phyloP scores from a whole-genome alignment of 64 coral and sea anemone genomes.

The Pocillopora verrucosa region DNA sequence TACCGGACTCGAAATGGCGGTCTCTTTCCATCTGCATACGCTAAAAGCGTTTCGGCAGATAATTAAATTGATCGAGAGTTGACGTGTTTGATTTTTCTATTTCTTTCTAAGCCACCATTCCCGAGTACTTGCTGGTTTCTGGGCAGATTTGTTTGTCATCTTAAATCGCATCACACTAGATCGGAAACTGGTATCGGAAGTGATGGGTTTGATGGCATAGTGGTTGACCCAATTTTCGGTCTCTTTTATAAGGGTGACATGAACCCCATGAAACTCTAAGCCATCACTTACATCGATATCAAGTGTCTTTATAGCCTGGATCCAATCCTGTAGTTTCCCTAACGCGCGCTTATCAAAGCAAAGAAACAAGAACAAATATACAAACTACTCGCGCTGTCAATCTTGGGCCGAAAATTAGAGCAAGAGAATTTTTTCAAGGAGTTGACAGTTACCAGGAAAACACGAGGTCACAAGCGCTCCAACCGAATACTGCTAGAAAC shows the following conservation, averaged over 20 bases:
- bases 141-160: background rate
- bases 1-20: background rate
- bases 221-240: slow-evolving; percentile 12
- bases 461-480: background rate
- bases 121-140: background rate
- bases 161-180: slow-evolving; percentile 27
- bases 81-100: slow-evolving; percentile 23
- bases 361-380: slow-evolving; percentile 22
- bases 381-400: slow-evolving; percentile 2
- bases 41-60: background rate
- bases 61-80: slow-evolving; percentile 15
- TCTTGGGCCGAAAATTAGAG: slow-evolving; percentile 8
- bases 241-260: background rate
- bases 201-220: slow-evolving; percentile 22
- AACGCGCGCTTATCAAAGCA: background rate
- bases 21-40: background rate
- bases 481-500: background rate
- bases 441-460: background rate
- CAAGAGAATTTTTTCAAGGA: slow-evolving; percentile 1
- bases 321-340: slow-evolving; percentile 11
- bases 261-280: slow-evolving; percentile 10
- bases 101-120: background rate
- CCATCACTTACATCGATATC: slow-evolving; percentile 46
- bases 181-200: slow-evolving; percentile 35
- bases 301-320: background rate